Conservation (phyloP, 2,113 vertebrate genomes). For the Ia io region DNA sequence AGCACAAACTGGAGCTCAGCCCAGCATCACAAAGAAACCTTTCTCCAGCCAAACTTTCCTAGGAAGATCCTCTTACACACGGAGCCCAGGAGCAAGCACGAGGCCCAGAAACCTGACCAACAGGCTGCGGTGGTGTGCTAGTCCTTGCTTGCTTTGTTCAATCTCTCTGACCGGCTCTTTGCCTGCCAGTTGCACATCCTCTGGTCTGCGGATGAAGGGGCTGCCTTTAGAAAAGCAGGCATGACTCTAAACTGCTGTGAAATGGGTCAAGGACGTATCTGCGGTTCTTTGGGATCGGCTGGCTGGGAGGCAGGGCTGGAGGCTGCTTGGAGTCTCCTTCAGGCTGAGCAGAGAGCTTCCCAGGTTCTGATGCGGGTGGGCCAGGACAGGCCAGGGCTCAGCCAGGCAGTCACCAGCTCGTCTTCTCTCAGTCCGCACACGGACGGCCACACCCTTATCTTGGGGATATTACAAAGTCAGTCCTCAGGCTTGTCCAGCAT, state of each 20-base stretch:
- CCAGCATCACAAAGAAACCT: neutral
- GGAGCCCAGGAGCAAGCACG: neutral
- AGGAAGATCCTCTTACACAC: neutral
- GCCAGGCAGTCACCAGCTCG: neutral
- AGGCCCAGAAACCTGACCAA: neutral
- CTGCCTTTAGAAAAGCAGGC: neutral
- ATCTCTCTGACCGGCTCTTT: neutral
- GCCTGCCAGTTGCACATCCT: neutral
- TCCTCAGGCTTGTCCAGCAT: neutral
- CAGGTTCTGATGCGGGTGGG: neutral
- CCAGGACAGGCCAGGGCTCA: fast-evolving
- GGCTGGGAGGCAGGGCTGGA: neutral
- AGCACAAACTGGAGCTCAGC: neutral
- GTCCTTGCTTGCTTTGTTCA: neutral
- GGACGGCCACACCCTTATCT: neutral
- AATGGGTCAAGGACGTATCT: neutral
- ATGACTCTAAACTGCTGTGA: neutral
- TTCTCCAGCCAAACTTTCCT: neutral
- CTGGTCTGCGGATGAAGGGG: neutral
- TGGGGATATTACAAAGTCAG: neutral
- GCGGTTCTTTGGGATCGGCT: neutral
- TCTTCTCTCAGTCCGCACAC: neutral
- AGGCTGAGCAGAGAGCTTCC: neutral
- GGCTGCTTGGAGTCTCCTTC: neutral
- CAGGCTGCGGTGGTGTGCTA: neutral